Evolutionary conservation across 2,113 vertebrate species (phyloP), one percentile per base, ranked within the genome.

Genomic region (Piaya cayana): DNA sequence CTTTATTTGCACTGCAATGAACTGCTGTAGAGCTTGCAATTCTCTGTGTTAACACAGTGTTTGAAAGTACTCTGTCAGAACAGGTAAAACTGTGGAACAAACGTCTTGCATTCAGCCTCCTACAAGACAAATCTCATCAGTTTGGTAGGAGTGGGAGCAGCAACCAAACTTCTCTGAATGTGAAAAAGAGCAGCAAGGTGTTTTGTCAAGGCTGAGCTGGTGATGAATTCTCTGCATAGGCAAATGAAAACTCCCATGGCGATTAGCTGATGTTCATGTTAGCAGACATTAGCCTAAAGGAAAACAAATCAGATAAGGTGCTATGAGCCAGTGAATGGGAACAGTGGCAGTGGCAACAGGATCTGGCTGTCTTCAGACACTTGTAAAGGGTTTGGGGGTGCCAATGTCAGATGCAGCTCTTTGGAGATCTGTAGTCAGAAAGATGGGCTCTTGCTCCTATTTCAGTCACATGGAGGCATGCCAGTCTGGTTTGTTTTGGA

Each of bases 281-380:
- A 55, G 37, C 27, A 80, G 30, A 11, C 42, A 56, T 83, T 70
- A 86, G 47, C 60, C 81, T 59, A 88, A 62, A 75, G 26, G 56
- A 75, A 70, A 74, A 93, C 47, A 3, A 11, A 70, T 69, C 47
- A 78, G 79, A 70, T 59, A 67, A 81, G 9, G 16, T 74, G 34
- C 49, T 80, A 1, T 8, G 55, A 88, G 42, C 32, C 23, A 34
- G 7, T 0, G 2, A 43, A 55, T 59, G 15, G 26, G 30, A 90
- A 3, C 53, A 59, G 6, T 0, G 0, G 16, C 17, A 32, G 11
- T 22, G 53, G 36, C 43, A 52, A 39, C 16, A 65, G 53, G 17
- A 50, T 36, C 43, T 7, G 42, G 17, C n/a, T 82, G 6, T 47
- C 14, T 60, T 71, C 16, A 68, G 45, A 7, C 4, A 9, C 26